A percentile compares a stretch with the other conserved stretches of the same genome.
These are phyloP conservation scores for Drosophila albomicans DNA, from an alignment of 1,140 invertebrate species.

Conservation along the genomic window DNA sequence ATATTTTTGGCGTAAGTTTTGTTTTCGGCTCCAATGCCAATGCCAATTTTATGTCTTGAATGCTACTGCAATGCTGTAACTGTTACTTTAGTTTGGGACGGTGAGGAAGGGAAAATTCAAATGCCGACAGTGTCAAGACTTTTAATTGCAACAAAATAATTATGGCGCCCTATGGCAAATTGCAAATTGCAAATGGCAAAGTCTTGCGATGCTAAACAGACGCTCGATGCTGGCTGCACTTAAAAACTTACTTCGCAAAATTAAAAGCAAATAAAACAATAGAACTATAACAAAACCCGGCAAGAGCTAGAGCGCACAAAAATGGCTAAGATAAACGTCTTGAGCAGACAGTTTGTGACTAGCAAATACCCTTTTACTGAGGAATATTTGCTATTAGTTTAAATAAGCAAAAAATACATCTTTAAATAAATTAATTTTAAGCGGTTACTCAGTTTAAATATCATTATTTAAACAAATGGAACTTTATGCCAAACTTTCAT, in stretches of 20 bases:
- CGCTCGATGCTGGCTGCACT: constrained; percentile 67
- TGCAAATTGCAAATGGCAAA: constrained; percentile 69
- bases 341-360: background rate
- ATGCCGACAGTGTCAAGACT: constrained; percentile 72
- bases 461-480: too few relatives aligned
- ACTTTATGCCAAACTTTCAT: too few relatives aligned
- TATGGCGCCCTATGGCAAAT: constrained; percentile 75
- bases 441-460: too few relatives aligned
- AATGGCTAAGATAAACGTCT: constrained; percentile 24
- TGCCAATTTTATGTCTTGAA: constrained; percentile 47
- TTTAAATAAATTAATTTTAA: too few relatives aligned
- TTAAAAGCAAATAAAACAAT: constrained; percentile 80
- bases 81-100: background rate
- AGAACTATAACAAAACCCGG: constrained; percentile 55
- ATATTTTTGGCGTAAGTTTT: constrained; percentile 7
- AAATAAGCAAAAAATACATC: too few relatives aligned
- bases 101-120: constrained; percentile 46
- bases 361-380: constrained; percentile 11
- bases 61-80: constrained; percentile 20
- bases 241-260: constrained; percentile 63
- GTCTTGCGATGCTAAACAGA: constrained; percentile 55
- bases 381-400: too few relatives aligned
- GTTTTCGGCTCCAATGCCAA: constrained; percentile 35
- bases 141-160: constrained; percentile 83
- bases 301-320: constrained; percentile 35